Base-by-base conservation (phyloP, 2,113 vertebrate genomes). In the Aramus guarauna region DNA sequence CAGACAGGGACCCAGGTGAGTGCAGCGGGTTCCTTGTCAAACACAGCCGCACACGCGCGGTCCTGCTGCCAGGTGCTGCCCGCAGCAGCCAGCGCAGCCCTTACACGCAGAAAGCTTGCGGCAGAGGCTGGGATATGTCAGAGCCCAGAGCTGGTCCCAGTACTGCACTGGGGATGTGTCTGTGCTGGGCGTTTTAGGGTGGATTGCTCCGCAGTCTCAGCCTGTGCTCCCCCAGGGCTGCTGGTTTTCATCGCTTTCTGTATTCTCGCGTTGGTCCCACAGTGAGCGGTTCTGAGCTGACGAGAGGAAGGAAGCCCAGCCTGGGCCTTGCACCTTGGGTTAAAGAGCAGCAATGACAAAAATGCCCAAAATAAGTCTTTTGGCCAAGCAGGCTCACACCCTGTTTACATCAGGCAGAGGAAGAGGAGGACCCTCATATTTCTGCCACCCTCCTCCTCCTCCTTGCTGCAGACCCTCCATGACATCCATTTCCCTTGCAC, bases 1-100 rank as follows among this genome's bases (percentile, higher is more conserved):
- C 1, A 0, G n/a, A n/a, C 62, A 43, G 15, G 37, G 52, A 82
- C 60, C 47, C 81, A 85, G 36, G 37, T 2, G 2, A 53, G 22
- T 1, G 1, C 48, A 13, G 24, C 0, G 3, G 29, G 41, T 5
- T 55, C 32, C 19, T 29, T 9, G 9, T 32, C n/a, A 48, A 55
- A 55, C 1, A 0, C 36, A 43, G 66, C 26, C 0, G 0, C 45
- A 9, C 17, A 5, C 8, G 12, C 0, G 1, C 14, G 12, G 14
- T 62, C 13, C 26, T 21, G 26, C 36, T 23, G 15, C 24, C 4
- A 17, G 50, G 19, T 2, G 1, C n/a, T 43, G 32, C 26, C 47
- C 3, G 36, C 2, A 1, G 13, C 19, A 27, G 64, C 45, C 34
- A 9, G 34, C 1, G 1, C 43, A 15, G 11, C 22, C 26, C 9